Percentiles rank a stretch among this genome's conserved stretches.
Evolutionary conservation across 2,888 invertebrate genomes (phyloP).

Genomic region (Dendrolimus pini): DNA sequence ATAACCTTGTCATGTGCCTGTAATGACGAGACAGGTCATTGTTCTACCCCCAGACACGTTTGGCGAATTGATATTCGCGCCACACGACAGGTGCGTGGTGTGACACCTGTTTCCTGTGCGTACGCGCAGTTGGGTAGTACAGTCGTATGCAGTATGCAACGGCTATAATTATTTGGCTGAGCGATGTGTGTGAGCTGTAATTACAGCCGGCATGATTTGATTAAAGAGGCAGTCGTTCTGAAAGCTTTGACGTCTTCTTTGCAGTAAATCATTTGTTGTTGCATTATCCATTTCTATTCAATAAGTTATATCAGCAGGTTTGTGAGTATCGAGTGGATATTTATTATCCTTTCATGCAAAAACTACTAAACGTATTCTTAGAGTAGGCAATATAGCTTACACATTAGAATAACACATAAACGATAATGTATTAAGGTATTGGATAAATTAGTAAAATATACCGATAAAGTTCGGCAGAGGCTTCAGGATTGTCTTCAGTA

Average conservation of each 20-base stretch:
- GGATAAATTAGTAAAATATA: too few species aligned
- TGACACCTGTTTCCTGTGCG: constrained; percentile 57
- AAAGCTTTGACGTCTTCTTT: not conserved
- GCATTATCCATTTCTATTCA: not conserved
- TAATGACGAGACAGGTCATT: constrained; percentile 34
- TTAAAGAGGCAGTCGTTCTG: not conserved
- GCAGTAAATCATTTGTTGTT: not conserved
- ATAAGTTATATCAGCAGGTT: not conserved
- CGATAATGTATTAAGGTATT: too few species aligned
- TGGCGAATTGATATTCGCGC: constrained; percentile 47
- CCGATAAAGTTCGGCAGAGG: too few species aligned
- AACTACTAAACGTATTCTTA: too few species aligned
- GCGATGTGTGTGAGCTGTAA: constrained; percentile 13
- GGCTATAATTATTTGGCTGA: constrained; percentile 12
- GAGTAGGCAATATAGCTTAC: too few species aligned
- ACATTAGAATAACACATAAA: too few species aligned
- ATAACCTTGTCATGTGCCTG: too few species aligned
- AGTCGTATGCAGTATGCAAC: not conserved
- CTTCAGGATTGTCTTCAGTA: too few species aligned
- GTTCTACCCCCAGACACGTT: constrained; percentile 27
- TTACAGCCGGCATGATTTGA: not conserved
- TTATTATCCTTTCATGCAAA: too few species aligned
- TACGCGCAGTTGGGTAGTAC: constrained; percentile 37
- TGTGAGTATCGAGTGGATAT: not conserved
- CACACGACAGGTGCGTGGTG: constrained; percentile 47